Evolutionary conservation across 1,140 invertebrate genomes (phyloP).

Genomic region (Drosophila gunungcola): DNA sequence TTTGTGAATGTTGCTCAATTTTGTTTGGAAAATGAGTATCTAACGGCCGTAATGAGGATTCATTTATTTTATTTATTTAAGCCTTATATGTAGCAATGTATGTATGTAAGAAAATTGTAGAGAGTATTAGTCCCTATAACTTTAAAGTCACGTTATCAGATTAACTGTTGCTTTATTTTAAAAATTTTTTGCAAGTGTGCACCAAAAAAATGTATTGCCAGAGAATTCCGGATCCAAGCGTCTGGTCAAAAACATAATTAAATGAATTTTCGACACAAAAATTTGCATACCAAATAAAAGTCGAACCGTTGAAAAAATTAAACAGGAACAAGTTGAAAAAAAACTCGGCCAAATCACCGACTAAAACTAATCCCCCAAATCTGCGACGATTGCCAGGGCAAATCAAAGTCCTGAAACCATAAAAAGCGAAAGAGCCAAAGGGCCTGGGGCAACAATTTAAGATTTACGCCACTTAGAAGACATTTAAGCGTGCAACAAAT

Average conservation of each 20-base stretch:
- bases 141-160: too few species aligned
- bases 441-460: constrained; percentile 70
- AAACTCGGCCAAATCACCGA: constrained; percentile 40
- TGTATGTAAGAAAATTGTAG: too few species aligned
- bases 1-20: too few species aligned
- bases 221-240: not conserved
- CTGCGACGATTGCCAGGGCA: constrained; percentile 55
- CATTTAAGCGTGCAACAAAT: constrained; percentile 73
- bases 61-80: not conserved
- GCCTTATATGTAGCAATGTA: not conserved
- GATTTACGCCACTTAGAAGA: constrained; percentile 76
- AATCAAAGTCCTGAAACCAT: constrained; percentile 60
- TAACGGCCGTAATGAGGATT: not conserved
- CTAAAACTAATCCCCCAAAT: constrained; percentile 64
- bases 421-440: constrained; percentile 34
- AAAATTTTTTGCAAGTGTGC: not conserved
- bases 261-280: constrained; percentile 19
- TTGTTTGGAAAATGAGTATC: too few species aligned
- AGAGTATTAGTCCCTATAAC: too few species aligned
- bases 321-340: constrained; percentile 5
- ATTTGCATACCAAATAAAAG: constrained; percentile 50
- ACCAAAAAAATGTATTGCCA: constrained; percentile 13
- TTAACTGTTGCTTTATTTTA: too few species aligned
- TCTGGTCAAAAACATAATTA: constrained; percentile 11
- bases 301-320: not conserved